A percentile compares a stretch with the other conserved stretches of the same genome.
phyloP scores from a whole-genome alignment of 2,113 vertebrate species.

The Carlito syrichta region DNA sequence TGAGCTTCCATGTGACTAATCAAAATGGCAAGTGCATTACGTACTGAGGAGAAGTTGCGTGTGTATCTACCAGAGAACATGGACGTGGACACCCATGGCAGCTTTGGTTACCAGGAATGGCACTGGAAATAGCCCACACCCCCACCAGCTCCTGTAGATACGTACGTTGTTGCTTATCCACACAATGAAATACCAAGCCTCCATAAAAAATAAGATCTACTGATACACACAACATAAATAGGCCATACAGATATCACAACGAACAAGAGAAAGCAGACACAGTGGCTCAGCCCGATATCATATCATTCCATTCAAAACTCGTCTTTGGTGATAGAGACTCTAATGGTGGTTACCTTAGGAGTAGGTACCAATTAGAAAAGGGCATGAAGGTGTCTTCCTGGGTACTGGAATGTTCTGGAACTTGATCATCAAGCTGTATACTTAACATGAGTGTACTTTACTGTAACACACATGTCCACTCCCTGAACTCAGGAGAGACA shows the following conservation, averaged over 20 bases:
- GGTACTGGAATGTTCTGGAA: no score
- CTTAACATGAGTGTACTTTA: background rate
- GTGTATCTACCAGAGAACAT: background rate
- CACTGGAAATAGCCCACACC: background rate
- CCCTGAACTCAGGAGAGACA: background rate
- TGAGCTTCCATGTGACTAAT: background rate
- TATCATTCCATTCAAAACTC: background rate
- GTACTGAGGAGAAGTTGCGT: background rate
- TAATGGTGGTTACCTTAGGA: background rate
- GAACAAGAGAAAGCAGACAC: background rate
- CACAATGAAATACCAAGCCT: background rate
- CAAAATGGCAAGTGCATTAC: background rate
- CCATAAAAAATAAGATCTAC: background rate
- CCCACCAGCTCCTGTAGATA: background rate
- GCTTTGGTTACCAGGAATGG: background rate
- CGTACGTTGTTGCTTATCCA: background rate
- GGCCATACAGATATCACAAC: background rate
- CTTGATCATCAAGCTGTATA: background rate
- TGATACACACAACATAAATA: accelerated
- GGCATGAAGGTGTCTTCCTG: background rate
- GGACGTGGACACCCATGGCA: background rate
- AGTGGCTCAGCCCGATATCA: no score
- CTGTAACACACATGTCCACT: background rate
- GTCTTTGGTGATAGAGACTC: background rate
- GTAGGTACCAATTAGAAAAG: background rate